A percentile compares a stretch with the other conserved stretches of the same genome.
These are phyloP conservation scores for Dipodomys stephensi DNA, from an alignment of 2,113 vertebrate species.

Conservation along the genomic window DNA sequence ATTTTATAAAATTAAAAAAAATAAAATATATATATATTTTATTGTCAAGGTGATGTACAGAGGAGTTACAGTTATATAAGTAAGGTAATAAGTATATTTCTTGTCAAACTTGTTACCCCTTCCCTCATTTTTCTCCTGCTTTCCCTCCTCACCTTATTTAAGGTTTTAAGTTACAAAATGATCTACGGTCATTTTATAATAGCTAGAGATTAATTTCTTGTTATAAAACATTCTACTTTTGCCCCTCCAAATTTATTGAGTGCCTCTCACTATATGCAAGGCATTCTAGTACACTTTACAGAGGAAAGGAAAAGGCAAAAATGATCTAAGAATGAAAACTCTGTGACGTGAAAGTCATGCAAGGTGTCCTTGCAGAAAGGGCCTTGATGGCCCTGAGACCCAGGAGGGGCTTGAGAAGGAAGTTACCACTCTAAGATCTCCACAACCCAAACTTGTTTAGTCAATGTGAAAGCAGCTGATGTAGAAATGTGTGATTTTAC, in stretches of 20 bases:
- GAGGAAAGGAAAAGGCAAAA: not conserved
- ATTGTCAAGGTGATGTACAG: too few relatives aligned
- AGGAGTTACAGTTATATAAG: too few relatives aligned
- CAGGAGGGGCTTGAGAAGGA: not conserved
- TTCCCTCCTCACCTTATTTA: not conserved
- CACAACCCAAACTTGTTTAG: not conserved
- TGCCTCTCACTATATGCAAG: not conserved
- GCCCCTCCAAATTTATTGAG: not conserved
- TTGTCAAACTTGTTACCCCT: too few relatives aligned
- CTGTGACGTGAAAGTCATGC: not conserved
- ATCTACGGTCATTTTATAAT: not conserved
- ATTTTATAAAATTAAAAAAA: too few relatives aligned
- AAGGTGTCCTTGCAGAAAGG: not conserved
- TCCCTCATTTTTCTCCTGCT: too few relatives aligned
- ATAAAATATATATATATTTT: too few relatives aligned
- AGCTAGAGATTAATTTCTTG: not conserved
- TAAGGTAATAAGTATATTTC: too few relatives aligned
- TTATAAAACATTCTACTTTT: not conserved
- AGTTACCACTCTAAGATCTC: rapidly evolving
- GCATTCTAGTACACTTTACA: not conserved
- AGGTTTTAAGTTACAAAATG: not conserved
- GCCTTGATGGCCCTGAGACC: too few relatives aligned
- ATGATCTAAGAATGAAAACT: not conserved
- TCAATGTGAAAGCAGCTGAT: not conserved
- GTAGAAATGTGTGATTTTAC: not conserved